Base-by-base conservation (phyloP, 2,888 invertebrate genomes). In the Podabrus alpinus region DNA sequence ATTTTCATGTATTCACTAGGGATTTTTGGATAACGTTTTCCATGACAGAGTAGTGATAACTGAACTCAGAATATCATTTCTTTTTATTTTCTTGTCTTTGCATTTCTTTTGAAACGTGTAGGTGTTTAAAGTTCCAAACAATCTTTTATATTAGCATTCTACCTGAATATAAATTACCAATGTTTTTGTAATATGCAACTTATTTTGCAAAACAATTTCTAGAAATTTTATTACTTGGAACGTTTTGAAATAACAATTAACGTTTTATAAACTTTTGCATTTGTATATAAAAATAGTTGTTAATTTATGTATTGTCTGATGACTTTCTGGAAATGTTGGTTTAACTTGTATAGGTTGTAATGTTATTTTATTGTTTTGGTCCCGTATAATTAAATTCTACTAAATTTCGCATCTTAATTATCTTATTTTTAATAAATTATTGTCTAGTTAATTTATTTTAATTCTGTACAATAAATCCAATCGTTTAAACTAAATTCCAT, bases 21-120 rank as follows among this genome's bases (percentile, higher is more conserved):
- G 76, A 76, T 76, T 73, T 71, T 67, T 68, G 71, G 73, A 76
- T 76, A 76, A 76, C 76, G 76, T 76, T 76, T 76, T 71, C 67
- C 69, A 67, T 76, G 76, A 76, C 73, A 73, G 75, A 21, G 29
- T 68, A 72, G 62, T 72, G 72, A 72, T 72, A 72, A 72, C 72
- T 72, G 60, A 68, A 72, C 68, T 72, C 45, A 45, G 64, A 72
- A 68, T 72, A 67, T 68, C 68, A 67, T 62, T 66, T 71, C 66
- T 71, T 71, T 29, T 61, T 71, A 59, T 71, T 62, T 71, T 64
- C 64, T 71, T 71, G 19, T 67, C 60, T 67, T 24, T 24, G 25
- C 29, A 67, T 24, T 67, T 25, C 29, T 16, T 67, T 29, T 16
- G 16, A 24, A 21, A 16, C 24, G n/a, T 15, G 67, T 25, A n/a